Evolutionary conservation across 2,888 invertebrate species (phyloP), one percentile per base, ranked within the genome.

Genomic region (Mythimna pallens): DNA sequence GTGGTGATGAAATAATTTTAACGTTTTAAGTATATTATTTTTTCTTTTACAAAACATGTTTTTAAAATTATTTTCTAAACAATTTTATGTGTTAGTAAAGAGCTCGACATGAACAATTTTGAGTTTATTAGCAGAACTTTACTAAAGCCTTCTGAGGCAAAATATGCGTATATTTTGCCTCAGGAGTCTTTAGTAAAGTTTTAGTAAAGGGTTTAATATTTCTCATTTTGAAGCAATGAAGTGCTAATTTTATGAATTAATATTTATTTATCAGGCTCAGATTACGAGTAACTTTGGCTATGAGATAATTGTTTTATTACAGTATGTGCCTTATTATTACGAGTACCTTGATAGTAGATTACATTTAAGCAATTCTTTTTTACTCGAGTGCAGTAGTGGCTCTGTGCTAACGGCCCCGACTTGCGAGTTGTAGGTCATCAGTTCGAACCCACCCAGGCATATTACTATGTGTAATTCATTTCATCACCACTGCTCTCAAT

Each of bases 21-120:
- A 78, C 43, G 9, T 47, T 70, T 34, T 61, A 73, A 76, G 6
- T 12, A 59, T n/a, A n/a, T 59, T 82, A 67, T 69, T 72, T 34
- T 69, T 47, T 69, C 63, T 25, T 64, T 7, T 17, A 64, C 4
- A 30, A 59, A 55, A 14, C 14, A 14, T 43, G 14, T 43, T 40
- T 66, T 52, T 30, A 10, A 70, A 67, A n/a, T n/a, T n/a, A n/a
- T n/a, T n/a, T n/a, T n/a, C n/a, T n/a, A n/a, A n/a, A 66, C 54
- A 50, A 22, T 67, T 47, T 59, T 10, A 57, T n/a, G 25, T 50
- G 22, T 58, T 30, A 43, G 1, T 9, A 50, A 52, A 50, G 17
- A 36, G 55, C 52, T 65, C 74, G 40, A 67, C 36, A 55, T 34
- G 14, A 61, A 54, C 47, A 72, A 75, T 50, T 52, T 66, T 17